Conservation (phyloP, 2,888 invertebrate species). For the Aporophyla nigra region DNA sequence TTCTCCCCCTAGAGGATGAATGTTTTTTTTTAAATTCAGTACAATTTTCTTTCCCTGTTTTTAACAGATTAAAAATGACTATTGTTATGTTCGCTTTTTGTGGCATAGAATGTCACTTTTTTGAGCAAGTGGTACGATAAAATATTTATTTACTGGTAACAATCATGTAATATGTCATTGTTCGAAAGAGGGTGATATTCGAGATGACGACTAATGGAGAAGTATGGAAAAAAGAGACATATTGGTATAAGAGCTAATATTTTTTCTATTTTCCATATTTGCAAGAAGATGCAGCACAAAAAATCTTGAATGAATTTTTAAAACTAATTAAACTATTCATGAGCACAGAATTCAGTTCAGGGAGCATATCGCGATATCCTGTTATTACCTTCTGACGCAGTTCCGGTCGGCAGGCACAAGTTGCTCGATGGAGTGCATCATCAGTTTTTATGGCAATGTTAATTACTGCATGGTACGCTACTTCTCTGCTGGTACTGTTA, state of each 20-base stretch:
- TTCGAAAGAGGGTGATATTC: not conserved
- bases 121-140: no score
- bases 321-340: slow-evolving; percentile 34
- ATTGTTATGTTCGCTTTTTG: no score
- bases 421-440: slow-evolving; percentile 78
- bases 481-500: slow-evolving; percentile 70
- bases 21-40: no score
- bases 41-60: no score
- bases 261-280: no score
- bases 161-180: not conserved
- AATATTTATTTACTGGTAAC: not conserved
- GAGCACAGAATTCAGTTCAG: slow-evolving; percentile 28
- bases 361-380: slow-evolving; percentile 42
- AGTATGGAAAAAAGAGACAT: not conserved
- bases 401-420: slow-evolving; percentile 65
- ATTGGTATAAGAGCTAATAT: no score
- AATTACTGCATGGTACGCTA: slow-evolving; percentile 77
- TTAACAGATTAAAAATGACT: no score
- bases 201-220: not conserved
- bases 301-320: not conserved
- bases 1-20: no score
- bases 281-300: not conserved
- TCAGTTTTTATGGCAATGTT: slow-evolving; percentile 71
- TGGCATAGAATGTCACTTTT: no score
- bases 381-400: slow-evolving; percentile 57